Conservation (phyloP, 2,797 vertebrate species). For the Erethizon dorsatum region DNA sequence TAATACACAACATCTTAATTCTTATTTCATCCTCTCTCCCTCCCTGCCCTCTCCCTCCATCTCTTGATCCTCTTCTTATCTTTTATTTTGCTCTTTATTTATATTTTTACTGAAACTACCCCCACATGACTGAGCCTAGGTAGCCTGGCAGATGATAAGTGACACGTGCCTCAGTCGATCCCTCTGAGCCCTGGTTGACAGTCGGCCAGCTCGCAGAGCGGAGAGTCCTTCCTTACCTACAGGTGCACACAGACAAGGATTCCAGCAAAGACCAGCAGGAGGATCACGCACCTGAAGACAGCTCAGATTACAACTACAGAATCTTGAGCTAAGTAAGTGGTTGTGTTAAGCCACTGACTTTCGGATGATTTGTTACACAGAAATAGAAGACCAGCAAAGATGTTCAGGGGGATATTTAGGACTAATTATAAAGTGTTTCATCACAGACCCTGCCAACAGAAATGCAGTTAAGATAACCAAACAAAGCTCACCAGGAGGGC, state of each 20-base stretch:
- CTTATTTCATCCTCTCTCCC: background rate
- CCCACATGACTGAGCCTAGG: background rate
- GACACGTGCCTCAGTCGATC: background rate
- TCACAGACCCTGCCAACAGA: slow-evolving; percentile 86
- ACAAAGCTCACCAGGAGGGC: slow-evolving; percentile 84
- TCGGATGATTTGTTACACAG: slow-evolving; percentile 61
- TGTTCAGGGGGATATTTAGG: slow-evolving; percentile 87
- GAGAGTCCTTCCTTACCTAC: slow-evolving; percentile 28
- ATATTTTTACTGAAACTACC: background rate
- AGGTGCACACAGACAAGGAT: background rate
- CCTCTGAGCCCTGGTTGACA: background rate
- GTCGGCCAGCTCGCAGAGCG: background rate
- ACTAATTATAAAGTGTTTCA: slow-evolving; percentile 88
- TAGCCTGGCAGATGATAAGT: slow-evolving; percentile 22
- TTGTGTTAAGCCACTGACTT: slow-evolving; percentile 52
- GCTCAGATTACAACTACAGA: background rate
- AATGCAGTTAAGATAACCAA: slow-evolving; percentile 88
- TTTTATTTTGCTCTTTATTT: background rate
- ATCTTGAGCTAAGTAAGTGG: slow-evolving; percentile 54
- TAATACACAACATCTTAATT: background rate
- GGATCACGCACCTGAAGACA: slow-evolving; percentile 33
- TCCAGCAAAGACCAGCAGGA: slow-evolving; percentile 50
- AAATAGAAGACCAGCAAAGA: slow-evolving; percentile 71
- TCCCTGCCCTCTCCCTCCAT: background rate
- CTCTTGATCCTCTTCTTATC: background rate